These are phyloP conservation scores for Siderastrea siderea DNA, from an alignment of 92 coral and sea anemone genomes.

Conservation along the genomic window DNA sequence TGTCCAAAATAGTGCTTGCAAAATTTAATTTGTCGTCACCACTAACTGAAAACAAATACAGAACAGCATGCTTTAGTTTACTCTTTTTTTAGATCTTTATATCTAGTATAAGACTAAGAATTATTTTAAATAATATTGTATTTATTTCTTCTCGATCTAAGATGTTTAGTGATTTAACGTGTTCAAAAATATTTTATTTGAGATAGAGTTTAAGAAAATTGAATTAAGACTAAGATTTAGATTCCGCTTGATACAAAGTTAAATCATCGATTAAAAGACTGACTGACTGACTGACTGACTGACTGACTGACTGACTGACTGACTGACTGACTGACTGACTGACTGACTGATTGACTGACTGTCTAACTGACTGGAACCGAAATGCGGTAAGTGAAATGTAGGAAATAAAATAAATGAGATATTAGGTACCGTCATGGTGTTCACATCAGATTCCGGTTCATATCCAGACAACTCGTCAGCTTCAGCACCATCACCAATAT, in stretches of 20 bases:
- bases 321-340: background rate
- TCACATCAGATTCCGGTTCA: slow-evolving; percentile 87
- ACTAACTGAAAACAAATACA: background rate
- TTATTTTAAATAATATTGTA: too few species aligned
- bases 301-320: background rate
- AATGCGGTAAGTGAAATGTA: background rate
- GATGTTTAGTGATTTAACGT: too few species aligned
- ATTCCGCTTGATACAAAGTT: background rate
- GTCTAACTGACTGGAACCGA: background rate
- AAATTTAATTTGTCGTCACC: background rate
- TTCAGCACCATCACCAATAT: slow-evolving; percentile 86
- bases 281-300: background rate
- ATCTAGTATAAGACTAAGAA: too few species aligned
- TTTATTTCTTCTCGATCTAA: too few species aligned
- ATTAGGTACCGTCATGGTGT: slow-evolving; percentile 83
- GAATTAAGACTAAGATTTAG: background rate
- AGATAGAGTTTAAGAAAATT: too few species aligned
- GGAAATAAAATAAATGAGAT: background rate
- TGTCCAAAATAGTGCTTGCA: background rate
- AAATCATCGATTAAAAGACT: background rate
- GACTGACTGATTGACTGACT: background rate
- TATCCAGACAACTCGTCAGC: slow-evolving; percentile 90
- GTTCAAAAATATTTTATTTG: too few species aligned
- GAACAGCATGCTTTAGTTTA: background rate
- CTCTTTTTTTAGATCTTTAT: too few species aligned